phyloP scores from a whole-genome alignment of 2,113 vertebrate species.

The Pungitius pungitius region DNA sequence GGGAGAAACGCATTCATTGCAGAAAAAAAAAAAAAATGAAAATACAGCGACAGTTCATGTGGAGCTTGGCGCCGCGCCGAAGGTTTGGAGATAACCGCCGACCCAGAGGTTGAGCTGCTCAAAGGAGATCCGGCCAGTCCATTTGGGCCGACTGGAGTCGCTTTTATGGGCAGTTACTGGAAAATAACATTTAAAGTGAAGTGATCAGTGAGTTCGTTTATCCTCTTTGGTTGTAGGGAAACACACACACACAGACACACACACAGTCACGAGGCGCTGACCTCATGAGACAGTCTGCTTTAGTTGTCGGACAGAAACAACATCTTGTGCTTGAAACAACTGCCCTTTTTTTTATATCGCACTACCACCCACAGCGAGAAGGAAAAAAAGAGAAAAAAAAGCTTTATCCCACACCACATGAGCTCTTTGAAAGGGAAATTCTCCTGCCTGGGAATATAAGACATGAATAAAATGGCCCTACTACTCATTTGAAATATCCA shows the following conservation, averaged over 20 bases:
- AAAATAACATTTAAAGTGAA: conserved; percentile 45
- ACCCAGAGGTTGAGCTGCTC: conserved; percentile 44
- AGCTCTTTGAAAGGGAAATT: conserved; percentile 18
- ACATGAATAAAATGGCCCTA: conserved; percentile 18
- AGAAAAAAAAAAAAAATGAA: conserved; percentile 11
- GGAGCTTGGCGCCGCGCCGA: conserved; percentile 32
- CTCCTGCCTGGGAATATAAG: conserved; percentile 13
- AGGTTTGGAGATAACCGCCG: conserved; percentile 26
- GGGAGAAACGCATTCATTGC: conserved; percentile 44
- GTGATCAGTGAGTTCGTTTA: conserved; percentile 45
- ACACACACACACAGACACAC: conserved; percentile 12
- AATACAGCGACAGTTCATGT: conserved; percentile 23
- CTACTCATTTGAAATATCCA: background rate
- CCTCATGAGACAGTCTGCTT: conserved; percentile 57
- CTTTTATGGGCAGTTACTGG: conserved; percentile 8
- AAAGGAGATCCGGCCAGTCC: conserved; percentile 17
- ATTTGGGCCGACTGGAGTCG: conserved; percentile 28
- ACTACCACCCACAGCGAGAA: conserved; percentile 46
- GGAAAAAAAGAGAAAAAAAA: conserved; percentile 17
- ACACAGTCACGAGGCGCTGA: conserved; percentile 27
- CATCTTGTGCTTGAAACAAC: conserved; percentile 28
- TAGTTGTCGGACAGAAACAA: conserved; percentile 56
- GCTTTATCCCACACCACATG: conserved; percentile 22
- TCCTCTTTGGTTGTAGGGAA: conserved; percentile 34
- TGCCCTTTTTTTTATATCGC: conserved; percentile 12